Base-by-base conservation (phyloP, 1,140 invertebrate genomes). In the Drosophila setifemur region DNA sequence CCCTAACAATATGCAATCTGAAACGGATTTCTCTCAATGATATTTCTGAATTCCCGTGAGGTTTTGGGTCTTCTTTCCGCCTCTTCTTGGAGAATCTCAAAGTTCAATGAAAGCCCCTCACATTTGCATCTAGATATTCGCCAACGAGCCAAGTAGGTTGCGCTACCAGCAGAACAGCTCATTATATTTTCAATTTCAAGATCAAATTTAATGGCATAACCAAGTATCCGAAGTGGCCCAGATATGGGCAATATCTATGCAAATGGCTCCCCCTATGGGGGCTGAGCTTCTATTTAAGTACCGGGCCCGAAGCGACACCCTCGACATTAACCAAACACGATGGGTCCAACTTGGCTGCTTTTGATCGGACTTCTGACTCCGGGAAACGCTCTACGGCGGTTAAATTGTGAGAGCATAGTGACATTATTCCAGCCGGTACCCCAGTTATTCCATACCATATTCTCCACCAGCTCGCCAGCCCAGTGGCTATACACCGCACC, bases 161-260 rank as follows among this genome's bases (percentile, higher is more conserved):
- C 49, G 5, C 55, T 75, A 85, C 81, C 79, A 40, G 42, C 81
- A 86, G 61, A 47, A 60, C 26, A 18, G 33, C 43, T 49, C 48
- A 58, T 81, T 72, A 61, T 44, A 47, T 49, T 72, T 78, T 75
- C 29, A 63, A 68, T 86, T 85, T 85, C 81, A 85, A 85, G 79
- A 86, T 67, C 75, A 81, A 79, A 86, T 74, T 39, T 75, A 85
- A 85, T 85, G 74, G 81, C 79, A 86, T 85, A 79, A 86, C 52
- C 48, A 42, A 25, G 31, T 45, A 29, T 33, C 4, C 42, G n/a
- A 42, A 7, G 25, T 45, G 47, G 50, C 50, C 50, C 52, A 61
- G 48, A 63, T 45, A 69, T 54, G n/a, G 40, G 72, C 75, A 50
- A 48, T 85, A 86, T 57, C 40, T 72, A 85, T 85, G 81, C 29